Conservation (phyloP, 2,113 vertebrate species). For the Gasterosteus nipponicus region DNA sequence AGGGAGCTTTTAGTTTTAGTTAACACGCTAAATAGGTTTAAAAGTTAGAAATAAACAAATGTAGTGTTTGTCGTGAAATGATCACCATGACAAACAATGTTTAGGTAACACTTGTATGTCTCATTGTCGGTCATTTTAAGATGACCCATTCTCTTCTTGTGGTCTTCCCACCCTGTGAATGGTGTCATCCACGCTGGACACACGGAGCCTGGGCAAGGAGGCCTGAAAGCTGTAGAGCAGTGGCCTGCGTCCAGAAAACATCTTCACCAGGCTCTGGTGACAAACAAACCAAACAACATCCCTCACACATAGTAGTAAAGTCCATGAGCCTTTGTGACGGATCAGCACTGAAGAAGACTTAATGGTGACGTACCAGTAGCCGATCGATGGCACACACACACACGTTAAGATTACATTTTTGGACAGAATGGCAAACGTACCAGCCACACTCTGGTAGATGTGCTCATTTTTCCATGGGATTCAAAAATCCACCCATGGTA, state of each 20-base stretch:
- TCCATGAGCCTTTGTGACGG: neutral
- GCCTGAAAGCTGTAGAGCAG: slow-evolving; percentile 96
- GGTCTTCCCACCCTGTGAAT: slow-evolving; percentile 87
- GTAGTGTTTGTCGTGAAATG: neutral
- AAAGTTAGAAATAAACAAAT: neutral
- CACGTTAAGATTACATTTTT: neutral
- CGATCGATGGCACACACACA: neutral
- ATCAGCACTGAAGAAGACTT: neutral
- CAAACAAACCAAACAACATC: slow-evolving; percentile 30
- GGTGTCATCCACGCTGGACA: slow-evolving; percentile 88
- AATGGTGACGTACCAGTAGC: neutral
- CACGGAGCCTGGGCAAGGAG: slow-evolving; percentile 89
- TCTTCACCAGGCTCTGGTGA: slow-evolving; percentile 83
- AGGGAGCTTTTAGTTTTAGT: neutral
- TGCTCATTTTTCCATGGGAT: slow-evolving; percentile 87
- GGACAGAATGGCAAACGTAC: slow-evolving; percentile 72
- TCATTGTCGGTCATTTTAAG: neutral
- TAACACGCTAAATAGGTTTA: neutral
- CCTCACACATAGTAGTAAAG: neutral
- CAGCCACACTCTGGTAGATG: slow-evolving; percentile 88
- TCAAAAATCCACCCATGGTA: slow-evolving; percentile 97
- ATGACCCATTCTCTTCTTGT: no score
- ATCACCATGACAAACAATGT: neutral
- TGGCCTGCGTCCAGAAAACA: slow-evolving; percentile 87
- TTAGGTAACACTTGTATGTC: neutral